Base-by-base conservation (phyloP, 2,888 invertebrate genomes). In the Microctonus hyperodae region DNA sequence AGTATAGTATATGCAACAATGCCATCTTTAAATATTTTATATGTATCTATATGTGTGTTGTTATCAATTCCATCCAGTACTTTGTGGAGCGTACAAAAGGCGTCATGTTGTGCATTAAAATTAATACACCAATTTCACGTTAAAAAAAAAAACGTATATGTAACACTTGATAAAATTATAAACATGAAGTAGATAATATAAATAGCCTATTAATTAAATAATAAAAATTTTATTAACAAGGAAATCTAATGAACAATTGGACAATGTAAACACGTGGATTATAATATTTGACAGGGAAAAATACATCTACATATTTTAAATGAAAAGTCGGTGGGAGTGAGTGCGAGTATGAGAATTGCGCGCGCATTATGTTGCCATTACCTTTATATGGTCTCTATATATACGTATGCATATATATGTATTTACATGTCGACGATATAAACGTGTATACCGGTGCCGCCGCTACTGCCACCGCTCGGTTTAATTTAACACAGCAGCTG, bases 401-500 rank as follows among this genome's bases (percentile, higher is more conserved):
- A 40, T 44, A 9, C 16, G 6, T n/a, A 44, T 44, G 44, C n/a
- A 16, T 1, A 44, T 20, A 4, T n/a, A 44, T 44, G 16, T 79
- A 80, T 78, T 75, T 76, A 76, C 77, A 76, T 77, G 77, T 75
- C 76, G 76, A 35, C 37, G 20, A 44, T 44, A 44, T 44, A 16
- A 44, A 44, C 44, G 44, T n/a, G 16, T 44, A 44, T 44, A 44
- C 44, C 44, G 44, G 63, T 59, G 70, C 70, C 66, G 71, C 76
- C 16, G 78, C 79, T 77, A 78, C 79, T 76, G 72, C 74, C 72
- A 77, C 80, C 73, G 78, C 80, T 79, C 81, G 82, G 83, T 83
- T 84, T 83, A 84, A 84, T 84, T 83, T 84, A 84, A 83, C 83
- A 79, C 83, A 83, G 83, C 83, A 84, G 83, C 83, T 84, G 83